A percentile compares a stretch with the other conserved stretches of the same genome.
phyloP scores from a whole-genome alignment of 2,797 vertebrate genomes.

The Enteromius anoplus region DNA sequence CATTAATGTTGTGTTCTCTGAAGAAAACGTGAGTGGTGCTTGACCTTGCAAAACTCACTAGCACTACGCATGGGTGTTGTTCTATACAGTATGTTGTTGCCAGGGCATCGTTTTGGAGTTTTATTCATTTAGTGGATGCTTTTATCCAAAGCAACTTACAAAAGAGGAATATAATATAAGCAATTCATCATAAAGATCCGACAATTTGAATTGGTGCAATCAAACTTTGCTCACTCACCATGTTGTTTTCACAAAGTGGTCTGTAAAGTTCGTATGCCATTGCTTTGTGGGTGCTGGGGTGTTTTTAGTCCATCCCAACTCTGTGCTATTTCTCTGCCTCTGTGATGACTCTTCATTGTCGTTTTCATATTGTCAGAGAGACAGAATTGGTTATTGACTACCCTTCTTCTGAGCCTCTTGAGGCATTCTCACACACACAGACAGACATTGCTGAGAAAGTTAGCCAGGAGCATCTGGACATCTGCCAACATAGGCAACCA shows the following conservation, averaged over 20 bases:
- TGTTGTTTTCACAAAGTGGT: not conserved
- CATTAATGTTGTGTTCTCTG: not conserved
- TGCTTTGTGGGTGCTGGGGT: not conserved
- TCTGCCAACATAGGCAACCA: slow-evolving; percentile 13
- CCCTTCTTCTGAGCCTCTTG: not conserved
- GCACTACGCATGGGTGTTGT: not conserved
- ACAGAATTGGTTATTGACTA: slow-evolving; percentile 15
- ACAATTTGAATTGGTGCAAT: not conserved
- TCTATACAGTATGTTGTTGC: not conserved
- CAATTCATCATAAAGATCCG: not conserved
- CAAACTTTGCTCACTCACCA: not conserved
- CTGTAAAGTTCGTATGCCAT: not conserved
- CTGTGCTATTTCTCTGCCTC: not conserved
- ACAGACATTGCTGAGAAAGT: slow-evolving; percentile 10
- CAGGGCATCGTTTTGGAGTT: not conserved
- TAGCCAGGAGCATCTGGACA: not conserved
- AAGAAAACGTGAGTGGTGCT: slow-evolving; percentile 1
- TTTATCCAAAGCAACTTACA: not conserved
- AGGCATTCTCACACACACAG: not conserved
- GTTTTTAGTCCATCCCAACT: no score
- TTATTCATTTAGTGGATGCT: not conserved
- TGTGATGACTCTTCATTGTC: slow-evolving; percentile 1
- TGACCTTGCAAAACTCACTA: slow-evolving; percentile 1
- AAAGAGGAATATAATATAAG: not conserved
- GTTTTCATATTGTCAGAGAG: slow-evolving; percentile 8